These are phyloP conservation scores for Camelus dromedarius DNA, from an alignment of 2,113 vertebrate genomes.

Conservation along the genomic window DNA sequence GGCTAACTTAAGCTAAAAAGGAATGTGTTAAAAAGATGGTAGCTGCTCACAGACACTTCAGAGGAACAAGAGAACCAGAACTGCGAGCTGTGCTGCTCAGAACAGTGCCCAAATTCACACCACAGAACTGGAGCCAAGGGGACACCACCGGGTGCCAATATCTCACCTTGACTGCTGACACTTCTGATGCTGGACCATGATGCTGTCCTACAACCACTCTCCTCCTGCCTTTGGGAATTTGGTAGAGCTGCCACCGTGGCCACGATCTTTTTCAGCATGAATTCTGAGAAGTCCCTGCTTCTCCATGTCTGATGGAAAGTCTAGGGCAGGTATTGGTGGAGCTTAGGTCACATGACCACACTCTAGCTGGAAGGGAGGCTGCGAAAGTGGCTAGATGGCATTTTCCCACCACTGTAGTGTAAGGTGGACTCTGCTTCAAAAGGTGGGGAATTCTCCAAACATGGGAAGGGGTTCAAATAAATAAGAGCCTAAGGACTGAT, in stretches of 20 bases:
- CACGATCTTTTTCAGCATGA: not conserved
- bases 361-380: not conserved
- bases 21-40: not conserved
- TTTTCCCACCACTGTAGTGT: not conserved
- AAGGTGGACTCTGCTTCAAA: not conserved
- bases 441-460: not conserved
- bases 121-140: not conserved
- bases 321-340: not conserved
- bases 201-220: not conserved
- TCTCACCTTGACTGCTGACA: not conserved
- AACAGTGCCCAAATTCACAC: not conserved
- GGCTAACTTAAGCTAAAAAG: not conserved
- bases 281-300: not conserved
- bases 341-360: not conserved
- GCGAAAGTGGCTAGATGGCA: not conserved
- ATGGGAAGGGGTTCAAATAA: not conserved
- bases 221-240: not conserved
- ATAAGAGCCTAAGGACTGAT: not conserved
- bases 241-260: not conserved
- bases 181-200: not conserved
- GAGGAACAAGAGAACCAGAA: not conserved
- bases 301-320: not conserved
- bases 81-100: not conserved
- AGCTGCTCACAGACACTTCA: not conserved
- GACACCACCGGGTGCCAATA: not conserved